phyloP scores from a whole-genome alignment of 2,888 invertebrate species.

The Marronus borbonicus region DNA sequence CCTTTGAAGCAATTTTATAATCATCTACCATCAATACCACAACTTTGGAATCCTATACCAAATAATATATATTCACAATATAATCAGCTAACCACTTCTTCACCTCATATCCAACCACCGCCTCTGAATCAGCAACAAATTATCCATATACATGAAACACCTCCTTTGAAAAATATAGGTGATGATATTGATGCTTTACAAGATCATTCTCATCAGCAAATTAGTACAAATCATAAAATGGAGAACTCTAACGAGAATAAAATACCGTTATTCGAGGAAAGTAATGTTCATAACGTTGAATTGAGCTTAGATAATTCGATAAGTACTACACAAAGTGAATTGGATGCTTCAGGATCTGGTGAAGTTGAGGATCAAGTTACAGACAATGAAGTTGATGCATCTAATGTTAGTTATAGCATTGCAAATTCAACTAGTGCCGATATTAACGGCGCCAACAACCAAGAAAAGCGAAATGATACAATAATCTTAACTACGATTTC shows the following conservation, averaged over 20 bases:
- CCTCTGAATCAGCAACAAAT: conserved; percentile 56
- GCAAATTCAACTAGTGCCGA: not conserved
- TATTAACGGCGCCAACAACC: too few species aligned
- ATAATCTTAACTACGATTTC: not conserved
- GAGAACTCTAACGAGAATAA: not conserved
- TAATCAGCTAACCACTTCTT: conserved; percentile 43
- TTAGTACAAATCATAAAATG: conserved; percentile 18
- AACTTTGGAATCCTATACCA: conserved; percentile 54
- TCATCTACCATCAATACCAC: conserved; percentile 52
- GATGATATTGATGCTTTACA: conserved; percentile 45
- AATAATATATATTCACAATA: conserved; percentile 18
- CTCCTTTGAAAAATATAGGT: not conserved
- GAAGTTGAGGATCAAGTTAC: not conserved
- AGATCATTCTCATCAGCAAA: conserved; percentile 16
- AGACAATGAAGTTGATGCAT: conserved; percentile 20
- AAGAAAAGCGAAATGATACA: not conserved
- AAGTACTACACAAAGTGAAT: conserved; percentile 3
- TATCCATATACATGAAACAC: conserved; percentile 54
- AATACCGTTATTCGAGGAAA: conserved; percentile 6
- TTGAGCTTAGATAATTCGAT: not conserved
- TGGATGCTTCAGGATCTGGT: not conserved
- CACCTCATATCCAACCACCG: conserved; percentile 51
- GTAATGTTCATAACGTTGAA: not conserved
- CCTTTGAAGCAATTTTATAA: conserved; percentile 52
- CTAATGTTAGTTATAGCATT: conserved; percentile 22